These are phyloP conservation scores for Tachysurus fulvidraco DNA, from an alignment of 2,113 vertebrate species.

Conservation along the genomic window DNA sequence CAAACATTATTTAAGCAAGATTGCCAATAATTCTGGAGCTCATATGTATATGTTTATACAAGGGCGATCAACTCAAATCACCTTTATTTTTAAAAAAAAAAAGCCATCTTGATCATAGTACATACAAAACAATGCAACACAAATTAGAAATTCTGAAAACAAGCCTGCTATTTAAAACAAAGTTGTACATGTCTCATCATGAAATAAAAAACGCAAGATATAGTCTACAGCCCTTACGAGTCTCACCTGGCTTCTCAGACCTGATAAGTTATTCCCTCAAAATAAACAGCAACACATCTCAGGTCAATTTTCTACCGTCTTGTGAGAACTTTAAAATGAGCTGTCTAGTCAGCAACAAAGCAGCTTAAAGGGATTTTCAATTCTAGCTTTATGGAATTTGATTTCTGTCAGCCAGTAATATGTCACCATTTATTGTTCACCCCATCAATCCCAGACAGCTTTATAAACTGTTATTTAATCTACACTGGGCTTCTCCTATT, in stretches of 20 bases:
- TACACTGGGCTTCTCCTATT: constrained; percentile 67
- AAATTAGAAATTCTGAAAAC: constrained; percentile 2
- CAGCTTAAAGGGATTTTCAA: constrained; percentile 73
- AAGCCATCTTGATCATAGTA: background rate
- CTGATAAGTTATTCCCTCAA: constrained; percentile 6
- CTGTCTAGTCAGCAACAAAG: constrained; percentile 69
- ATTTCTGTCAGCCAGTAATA: constrained; percentile 78
- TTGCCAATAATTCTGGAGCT: background rate
- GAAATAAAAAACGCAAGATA: background rate
- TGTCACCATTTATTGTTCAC: constrained; percentile 75
- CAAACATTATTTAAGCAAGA: background rate
- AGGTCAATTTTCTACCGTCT: constrained; percentile 52
- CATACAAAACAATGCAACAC: background rate
- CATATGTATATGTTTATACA: background rate
- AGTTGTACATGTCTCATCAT: background rate
- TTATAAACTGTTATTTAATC: constrained; percentile 82
- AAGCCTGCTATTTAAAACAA: background rate
- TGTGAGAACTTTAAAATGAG: constrained; percentile 70
- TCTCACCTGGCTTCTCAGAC: constrained; percentile 25
- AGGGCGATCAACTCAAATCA: constrained; percentile 9
- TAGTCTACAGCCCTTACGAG: background rate
- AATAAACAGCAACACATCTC: constrained; percentile 62
- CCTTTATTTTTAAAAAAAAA: background rate
- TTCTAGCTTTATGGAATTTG: constrained; percentile 80
- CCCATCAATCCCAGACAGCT: constrained; percentile 75